Evolutionary conservation across 2,888 invertebrate genomes (phyloP), one percentile per base, ranked within the genome.

Genomic region (Melinaea menophilus): DNA sequence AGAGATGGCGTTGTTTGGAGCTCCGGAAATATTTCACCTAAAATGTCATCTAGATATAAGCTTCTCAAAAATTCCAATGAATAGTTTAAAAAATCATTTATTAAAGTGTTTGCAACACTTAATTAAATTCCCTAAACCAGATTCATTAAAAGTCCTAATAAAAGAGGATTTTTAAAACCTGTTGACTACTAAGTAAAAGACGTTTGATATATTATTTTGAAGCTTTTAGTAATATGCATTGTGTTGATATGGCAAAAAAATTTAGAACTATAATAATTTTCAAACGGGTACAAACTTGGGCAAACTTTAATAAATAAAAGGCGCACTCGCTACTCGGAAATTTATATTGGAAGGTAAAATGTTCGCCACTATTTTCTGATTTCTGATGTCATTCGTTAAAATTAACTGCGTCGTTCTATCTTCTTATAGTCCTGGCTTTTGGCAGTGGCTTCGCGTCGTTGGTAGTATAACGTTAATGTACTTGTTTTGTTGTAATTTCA

Each of bases 11-110:
- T 82, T 1, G 83, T 78, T 71, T 84, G 83, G 60, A 87, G 74
- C 69, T 90, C 90, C 4, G 90, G 90, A 69, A 90, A 88, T 68
- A 90, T 82, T 62, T 89, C 90, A 55, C 90, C 90, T 90, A 67
- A 0, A n/a, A 9, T 55, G 48, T 62, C 41, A 5, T 11, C 11
- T 22, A 54, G 7, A 41, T 41, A 9, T 9, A 41, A 22, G 22
- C 22, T 22, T 22, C 2, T 41, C 9, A 41, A 41, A 2, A 41
- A 5, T 11, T 9, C 31, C 31, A 9, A 11, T 51, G 7, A 31
- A 51, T 3, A 51, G 9, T 31, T 9, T 22, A 7, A 5, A 4
- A 51, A n/a, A 31, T 9, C 5, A 31, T 51, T 31, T 2, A 31
- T 51, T 9, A 51, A 7, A 51, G 9, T 11, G 5, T 51, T 46